Percentiles rank a stretch among this genome's conserved stretches.
These are phyloP conservation scores for Alloplasta piceator DNA, from an alignment of 2,888 invertebrate genomes.

Conservation along the genomic window DNA sequence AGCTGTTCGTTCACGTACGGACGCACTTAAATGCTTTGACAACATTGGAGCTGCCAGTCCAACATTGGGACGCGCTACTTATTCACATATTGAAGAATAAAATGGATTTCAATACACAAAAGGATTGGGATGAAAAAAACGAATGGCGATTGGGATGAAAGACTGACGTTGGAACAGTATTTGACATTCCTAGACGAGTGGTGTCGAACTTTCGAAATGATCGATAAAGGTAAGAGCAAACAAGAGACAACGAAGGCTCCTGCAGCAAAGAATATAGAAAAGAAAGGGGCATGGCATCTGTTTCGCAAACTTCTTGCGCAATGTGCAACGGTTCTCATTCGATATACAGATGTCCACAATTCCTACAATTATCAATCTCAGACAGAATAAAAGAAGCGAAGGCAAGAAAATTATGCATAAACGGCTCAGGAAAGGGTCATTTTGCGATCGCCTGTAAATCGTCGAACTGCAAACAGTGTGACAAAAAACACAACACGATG, in stretches of 20 bases:
- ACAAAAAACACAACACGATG: conserved; percentile 60
- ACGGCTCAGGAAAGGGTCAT: conserved; percentile 65
- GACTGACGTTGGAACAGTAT: conserved; percentile 40
- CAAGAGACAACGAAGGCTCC: conserved; percentile 21
- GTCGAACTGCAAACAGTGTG: conserved; percentile 63
- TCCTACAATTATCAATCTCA: conserved; percentile 27
- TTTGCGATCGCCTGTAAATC: conserved; percentile 53
- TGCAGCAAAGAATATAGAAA: conserved; percentile 22
- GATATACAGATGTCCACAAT: conserved; percentile 40
- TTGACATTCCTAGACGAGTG: conserved; percentile 43
- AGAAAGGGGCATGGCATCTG: conserved; percentile 33
- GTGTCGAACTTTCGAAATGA: conserved; percentile 47
- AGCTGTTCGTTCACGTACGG: conserved; percentile 50
- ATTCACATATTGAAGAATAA: conserved; percentile 56
- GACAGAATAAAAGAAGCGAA: conserved; percentile 52
- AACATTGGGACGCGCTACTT: conserved; percentile 53
- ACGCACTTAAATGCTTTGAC: conserved; percentile 45
- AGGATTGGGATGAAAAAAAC: conserved; percentile 54
- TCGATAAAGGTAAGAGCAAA: conserved; percentile 43
- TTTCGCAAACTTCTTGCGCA: conserved; percentile 29
- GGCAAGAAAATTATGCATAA: conserved; percentile 61
- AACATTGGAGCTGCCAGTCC: conserved; percentile 46
- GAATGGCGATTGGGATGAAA: background rate
- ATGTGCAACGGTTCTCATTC: conserved; percentile 40
- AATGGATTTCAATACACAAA: too few relatives aligned